Evolutionary conservation across 2,797 vertebrate species (phyloP), one percentile per base, ranked within the genome.

Genomic region (Aphelocoma californica): DNA sequence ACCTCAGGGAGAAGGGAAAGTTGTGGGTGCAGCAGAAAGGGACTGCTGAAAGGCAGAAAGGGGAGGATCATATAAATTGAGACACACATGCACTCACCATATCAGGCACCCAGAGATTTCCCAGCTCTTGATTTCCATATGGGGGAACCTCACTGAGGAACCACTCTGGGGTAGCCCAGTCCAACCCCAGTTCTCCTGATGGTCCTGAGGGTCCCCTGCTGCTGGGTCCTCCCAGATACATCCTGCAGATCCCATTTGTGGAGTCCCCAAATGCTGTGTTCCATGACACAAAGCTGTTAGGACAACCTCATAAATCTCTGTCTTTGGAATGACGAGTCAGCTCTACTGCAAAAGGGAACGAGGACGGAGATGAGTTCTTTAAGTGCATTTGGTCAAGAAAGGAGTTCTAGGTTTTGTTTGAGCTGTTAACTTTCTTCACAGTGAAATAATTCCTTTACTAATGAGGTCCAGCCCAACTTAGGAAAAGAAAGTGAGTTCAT

Each of bases 321-420:
- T 40, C 54, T 90, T 31, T 57, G 67, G 79, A 90, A 62, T 3
- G 20, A 78, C 5, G 13, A 62, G 65, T 73, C 69, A 57, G 50
- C 72, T 86, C 60, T 82, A n/a, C 88, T 47, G 51, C 14, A 18
- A n/a, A 80, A 84, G 16, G 32, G 32, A 93, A 84, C 2, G 3
- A 75, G 17, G 32, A 64, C 54, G 71, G 36, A 80, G 47, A 57
- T 3, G 19, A 23, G 34, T 82, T 89, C 48, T 72, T 53, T 0
- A 75, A 77, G 72, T 36, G 38, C 24, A 47, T 92, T 94, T 92
- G 47, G 60, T 88, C 53, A 73, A 67, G 84, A 42, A 61, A 61
- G 57, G 72, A 32, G 57, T 51, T 93, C 42, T 48, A 24, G 38
- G 23, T 92, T 83, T 64, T 58, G 29, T 80, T 94, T 54, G 62